Evolutionary conservation across 2,888 invertebrate species (phyloP).

Genomic region (Heliconius sara): DNA sequence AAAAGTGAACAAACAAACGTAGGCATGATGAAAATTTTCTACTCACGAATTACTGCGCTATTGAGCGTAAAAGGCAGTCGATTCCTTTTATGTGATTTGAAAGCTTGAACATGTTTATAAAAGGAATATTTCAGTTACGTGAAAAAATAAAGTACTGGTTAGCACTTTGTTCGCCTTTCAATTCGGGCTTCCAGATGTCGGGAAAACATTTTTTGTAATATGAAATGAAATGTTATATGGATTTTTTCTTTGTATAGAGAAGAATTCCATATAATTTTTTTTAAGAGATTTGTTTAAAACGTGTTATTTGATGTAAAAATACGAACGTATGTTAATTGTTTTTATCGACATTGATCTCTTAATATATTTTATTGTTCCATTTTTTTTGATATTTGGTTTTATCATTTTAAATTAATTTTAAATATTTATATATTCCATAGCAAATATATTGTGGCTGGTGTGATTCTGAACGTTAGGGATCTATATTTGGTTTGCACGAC

Average conservation of each 20-base stretch:
- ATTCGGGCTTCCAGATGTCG: slow-evolving; percentile 5
- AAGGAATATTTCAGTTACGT: slow-evolving; percentile 14
- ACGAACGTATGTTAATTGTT: not conserved
- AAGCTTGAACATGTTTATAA: slow-evolving; percentile 23
- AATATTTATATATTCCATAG: too few relatives aligned
- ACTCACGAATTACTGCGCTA: slow-evolving; percentile 11
- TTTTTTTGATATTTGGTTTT: not conserved
- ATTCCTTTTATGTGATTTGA: slow-evolving; percentile 27
- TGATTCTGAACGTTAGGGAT: too few relatives aligned
- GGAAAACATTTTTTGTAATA: not conserved
- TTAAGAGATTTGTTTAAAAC: too few relatives aligned
- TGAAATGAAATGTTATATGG: too few relatives aligned
- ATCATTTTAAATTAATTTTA: not conserved
- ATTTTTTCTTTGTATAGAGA: too few relatives aligned
- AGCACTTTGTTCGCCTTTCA: slow-evolving; percentile 15
- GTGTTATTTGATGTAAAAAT: too few relatives aligned
- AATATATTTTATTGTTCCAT: not conserved
- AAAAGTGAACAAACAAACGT: not conserved
- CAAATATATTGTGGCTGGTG: too few relatives aligned
- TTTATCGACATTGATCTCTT: not conserved
- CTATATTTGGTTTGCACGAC: too few relatives aligned
- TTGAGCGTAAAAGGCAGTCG: slow-evolving; percentile 24
- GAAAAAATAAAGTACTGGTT: slow-evolving; percentile 10
- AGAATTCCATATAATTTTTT: too few relatives aligned
- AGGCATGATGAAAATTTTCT: slow-evolving; percentile 1